Evolutionary conservation across 2,113 vertebrate genomes (phyloP), one percentile per base, ranked within the genome.

Genomic region (Oryzias curvinotus): DNA sequence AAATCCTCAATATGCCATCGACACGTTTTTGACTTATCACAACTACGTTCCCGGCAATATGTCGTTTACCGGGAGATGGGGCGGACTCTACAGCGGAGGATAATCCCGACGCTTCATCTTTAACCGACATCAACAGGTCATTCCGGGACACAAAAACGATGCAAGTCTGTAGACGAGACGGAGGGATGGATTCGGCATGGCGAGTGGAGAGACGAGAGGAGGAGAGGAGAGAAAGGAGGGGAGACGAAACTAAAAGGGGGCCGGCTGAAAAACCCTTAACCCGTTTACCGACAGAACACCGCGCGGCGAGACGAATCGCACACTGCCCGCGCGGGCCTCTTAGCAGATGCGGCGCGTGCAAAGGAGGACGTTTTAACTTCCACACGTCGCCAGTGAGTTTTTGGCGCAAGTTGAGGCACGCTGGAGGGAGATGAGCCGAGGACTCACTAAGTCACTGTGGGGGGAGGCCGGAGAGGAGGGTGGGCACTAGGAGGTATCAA

Each of bases 111-210:
- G 51, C 59, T 85, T 86, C 89, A 81, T 88, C 85, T 88, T 87
- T 80, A 82, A 81, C 81, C 82, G 89, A 90, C 92, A 91, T 88
- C 91, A 91, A 90, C 91, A 92, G 91, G 91, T 92, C 90, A 92
- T 88, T 83, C 88, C 83, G 84, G 91, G 91, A 91, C 91, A 92
- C 90, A 81, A 87, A 83, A 74, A 80, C 70, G 53, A 82, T 58
- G 86, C 82, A 80, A 84, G n/a, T n/a, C 82, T 77, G 84, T 78
- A 78, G 85, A 74, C 78, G 83, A 88, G 86, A 82, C 83, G 80
- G 84, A 84, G 85, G 66, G 74, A 84, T 69, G 70, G 77, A 85
- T 84, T 81, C 81, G 81, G 84, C 79, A 75, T 76, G 71, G 83
- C 81, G 83, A 71, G 81, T 52, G 51, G 21, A n/a, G 64, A 57